Evolutionary conservation across 1,140 invertebrate species (phyloP).

Genomic region (Yoshiicerus persimilis): DNA sequence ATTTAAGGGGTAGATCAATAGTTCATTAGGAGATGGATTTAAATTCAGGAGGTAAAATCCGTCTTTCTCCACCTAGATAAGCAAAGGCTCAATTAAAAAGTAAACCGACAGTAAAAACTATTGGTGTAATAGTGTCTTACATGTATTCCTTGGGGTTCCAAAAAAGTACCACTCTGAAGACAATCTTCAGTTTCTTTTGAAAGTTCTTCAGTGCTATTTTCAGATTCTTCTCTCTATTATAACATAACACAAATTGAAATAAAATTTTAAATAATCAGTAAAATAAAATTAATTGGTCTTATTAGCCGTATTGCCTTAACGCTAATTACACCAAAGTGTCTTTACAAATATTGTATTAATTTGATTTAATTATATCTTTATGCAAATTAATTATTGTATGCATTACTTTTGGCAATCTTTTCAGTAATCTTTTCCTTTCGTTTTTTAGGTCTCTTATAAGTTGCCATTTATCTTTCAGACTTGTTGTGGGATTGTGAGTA

Average conservation of each 20-base stretch:
- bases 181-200: too few relatives aligned
- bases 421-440: constrained; percentile 89
- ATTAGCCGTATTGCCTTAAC: too few relatives aligned
- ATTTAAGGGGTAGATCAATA: neutral
- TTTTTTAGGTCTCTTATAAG: constrained; percentile 93
- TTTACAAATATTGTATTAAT: neutral
- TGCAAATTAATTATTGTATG: too few relatives aligned
- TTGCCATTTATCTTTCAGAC: constrained; percentile 95
- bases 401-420: constrained; percentile 51
- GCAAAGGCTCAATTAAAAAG: neutral
- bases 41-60: neutral
- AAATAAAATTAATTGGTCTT: too few relatives aligned
- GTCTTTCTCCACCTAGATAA: neutral
- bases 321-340: too few relatives aligned
- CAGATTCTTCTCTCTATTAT: too few relatives aligned
- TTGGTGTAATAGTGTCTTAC: neutral
- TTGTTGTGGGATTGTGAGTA: constrained; percentile 97
- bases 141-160: neutral
- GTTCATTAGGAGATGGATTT: neutral
- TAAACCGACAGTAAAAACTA: neutral
- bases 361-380: too few relatives aligned
- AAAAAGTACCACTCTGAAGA: too few relatives aligned
- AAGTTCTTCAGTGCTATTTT: too few relatives aligned
- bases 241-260: too few relatives aligned
- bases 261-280: too few relatives aligned